Evolutionary conservation across 2,888 invertebrate genomes (phyloP), one percentile per base, ranked within the genome.

Genomic region (Epirrhoe tristata): DNA sequence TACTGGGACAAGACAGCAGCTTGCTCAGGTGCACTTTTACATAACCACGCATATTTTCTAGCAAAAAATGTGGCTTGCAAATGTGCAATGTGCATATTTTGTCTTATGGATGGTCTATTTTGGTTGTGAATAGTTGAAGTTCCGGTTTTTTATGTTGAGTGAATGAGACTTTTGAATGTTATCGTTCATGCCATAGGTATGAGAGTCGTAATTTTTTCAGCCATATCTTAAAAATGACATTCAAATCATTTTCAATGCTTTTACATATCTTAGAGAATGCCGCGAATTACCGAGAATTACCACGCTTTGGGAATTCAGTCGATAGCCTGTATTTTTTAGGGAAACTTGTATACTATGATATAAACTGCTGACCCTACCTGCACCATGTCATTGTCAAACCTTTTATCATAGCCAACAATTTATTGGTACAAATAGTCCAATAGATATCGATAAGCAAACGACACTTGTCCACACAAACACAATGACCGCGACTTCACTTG

Each of bases 401-500:
- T 53, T 56, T 39, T 66, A 54, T 63, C 52, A 46, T 53, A 39
- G 14, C 55, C 16, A 60, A 56, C 50, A 55, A 58, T 54, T 57
- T 60, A 68, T 64, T 64, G 64, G 60, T 64, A 68, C 61, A 61
- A 68, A 65, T 62, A 64, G 36, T 17, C 52, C 68, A 61, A 74
- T 74, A 81, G 77, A 82, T 84, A 85, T 86, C 83, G 81, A 81
- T 84, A 77, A 73, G 74, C 73, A 83, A 84, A 77, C 83, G 81
- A 84, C 85, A 88, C 88, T 87, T 88, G 88, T 84, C 84, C 78
- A 85, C 76, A 83, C 82, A 88, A 87, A 90, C 81, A 86, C 80
- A 81, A 76, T 87, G 90, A 89, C 88, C 88, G 89, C 84, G 89
- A 88, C 83, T 89, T 90, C 86, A 82, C 85, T 90, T 86, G 88